phyloP scores from a whole-genome alignment of 2,797 vertebrate species.

The Molothrus aeneus region DNA sequence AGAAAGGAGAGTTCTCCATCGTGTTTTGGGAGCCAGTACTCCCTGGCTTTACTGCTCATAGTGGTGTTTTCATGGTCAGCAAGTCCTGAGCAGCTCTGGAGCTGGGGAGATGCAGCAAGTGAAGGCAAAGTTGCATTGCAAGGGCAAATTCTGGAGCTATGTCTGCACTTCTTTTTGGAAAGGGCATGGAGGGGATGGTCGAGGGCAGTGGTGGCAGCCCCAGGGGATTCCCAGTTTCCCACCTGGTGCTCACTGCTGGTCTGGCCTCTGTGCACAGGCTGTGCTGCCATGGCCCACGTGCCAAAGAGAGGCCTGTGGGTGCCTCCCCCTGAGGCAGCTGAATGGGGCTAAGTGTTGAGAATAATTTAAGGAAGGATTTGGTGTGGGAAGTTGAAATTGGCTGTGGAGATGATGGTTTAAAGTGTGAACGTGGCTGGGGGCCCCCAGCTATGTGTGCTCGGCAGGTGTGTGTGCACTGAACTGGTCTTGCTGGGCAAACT shows the following conservation, averaged over 20 bases:
- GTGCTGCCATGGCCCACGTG: neutral
- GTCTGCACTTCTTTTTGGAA: neutral
- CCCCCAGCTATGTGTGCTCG: rapidly evolving
- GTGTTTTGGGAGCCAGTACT: neutral
- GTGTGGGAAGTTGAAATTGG: neutral
- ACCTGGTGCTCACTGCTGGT: neutral
- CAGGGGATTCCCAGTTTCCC: neutral
- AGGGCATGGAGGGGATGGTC: neutral
- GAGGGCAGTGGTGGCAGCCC: neutral
- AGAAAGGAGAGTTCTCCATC: neutral
- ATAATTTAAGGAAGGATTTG: neutral
- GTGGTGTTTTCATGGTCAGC: neutral
- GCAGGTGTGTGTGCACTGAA: neutral
- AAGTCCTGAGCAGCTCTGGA: neutral
- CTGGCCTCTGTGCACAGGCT: neutral
- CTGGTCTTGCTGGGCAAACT: neutral
- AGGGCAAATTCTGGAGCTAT: neutral
- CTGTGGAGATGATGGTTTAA: neutral
- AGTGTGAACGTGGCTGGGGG: rapidly evolving
- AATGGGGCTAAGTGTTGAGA: neutral
- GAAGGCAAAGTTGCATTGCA: neutral
- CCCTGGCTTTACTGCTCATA: neutral
- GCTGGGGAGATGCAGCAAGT: neutral
- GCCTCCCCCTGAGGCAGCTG: neutral
- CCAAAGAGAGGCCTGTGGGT: neutral